Percentiles rank a stretch among this genome's conserved stretches.
Conservation (phyloP, 2,113 vertebrate species). For the Thymallus thymallus region DNA sequence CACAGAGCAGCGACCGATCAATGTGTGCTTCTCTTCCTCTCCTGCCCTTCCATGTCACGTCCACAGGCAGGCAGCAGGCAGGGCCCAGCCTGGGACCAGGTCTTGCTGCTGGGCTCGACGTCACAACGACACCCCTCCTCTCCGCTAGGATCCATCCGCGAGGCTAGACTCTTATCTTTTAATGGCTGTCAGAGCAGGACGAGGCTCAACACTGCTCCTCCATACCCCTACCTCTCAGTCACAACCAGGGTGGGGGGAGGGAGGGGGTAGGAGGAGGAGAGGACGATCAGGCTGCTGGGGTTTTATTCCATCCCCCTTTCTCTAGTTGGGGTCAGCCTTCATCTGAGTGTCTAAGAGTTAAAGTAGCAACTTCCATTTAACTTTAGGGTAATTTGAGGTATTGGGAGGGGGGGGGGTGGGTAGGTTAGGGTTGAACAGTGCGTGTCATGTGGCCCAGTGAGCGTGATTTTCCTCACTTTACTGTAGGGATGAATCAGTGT, state of each 20-base stretch:
- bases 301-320: conserved; percentile 4
- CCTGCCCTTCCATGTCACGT: not conserved
- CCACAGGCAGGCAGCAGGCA: not conserved
- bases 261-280: no score
- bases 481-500: conserved; percentile 51
- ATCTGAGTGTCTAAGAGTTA: not conserved
- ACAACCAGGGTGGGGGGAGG: not conserved
- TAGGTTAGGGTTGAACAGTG: conserved; percentile 13
- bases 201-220: not conserved
- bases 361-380: no score
- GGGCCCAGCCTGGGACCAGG: not conserved
- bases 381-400: no score
- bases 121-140: not conserved
- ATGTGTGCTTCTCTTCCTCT: not conserved
- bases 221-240: not conserved
- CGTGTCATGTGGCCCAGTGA: conserved; percentile 24
- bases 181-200: conserved; percentile 49
- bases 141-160: not conserved
- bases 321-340: conserved; percentile 12
- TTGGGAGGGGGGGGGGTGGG: conserved; percentile 3
- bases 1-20: no score
- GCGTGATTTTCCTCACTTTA: conserved; percentile 25
- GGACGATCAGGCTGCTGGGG: not conserved
- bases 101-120: no score
- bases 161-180: conserved; percentile 49